Percentiles rank a stretch among this genome's conserved stretches.
phyloP scores from a whole-genome alignment of 2,888 invertebrate genomes.

The Nezara viridula region DNA sequence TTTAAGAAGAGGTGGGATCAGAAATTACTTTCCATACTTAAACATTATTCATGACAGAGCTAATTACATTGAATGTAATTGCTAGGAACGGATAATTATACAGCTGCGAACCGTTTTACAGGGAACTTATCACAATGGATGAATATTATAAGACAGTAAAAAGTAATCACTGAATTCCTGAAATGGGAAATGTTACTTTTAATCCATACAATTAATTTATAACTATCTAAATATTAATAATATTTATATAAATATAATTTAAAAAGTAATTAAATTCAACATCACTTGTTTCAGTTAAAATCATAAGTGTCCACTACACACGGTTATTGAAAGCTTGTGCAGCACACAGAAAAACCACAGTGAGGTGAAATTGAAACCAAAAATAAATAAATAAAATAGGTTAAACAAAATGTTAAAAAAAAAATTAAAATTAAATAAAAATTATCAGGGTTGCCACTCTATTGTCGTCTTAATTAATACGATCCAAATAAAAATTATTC shows the following conservation, averaged over 20 bases:
- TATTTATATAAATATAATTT: not conserved
- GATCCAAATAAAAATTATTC: not conserved
- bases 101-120: not conserved
- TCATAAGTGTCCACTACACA: conserved; percentile 39
- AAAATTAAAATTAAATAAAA: conserved; percentile 41
- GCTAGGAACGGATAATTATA: not conserved
- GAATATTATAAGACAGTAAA: not conserved
- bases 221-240: not conserved
- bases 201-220: not conserved
- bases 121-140: not conserved
- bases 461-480: not conserved
- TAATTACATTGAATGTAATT: conserved; percentile 12
- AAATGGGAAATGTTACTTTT: not conserved
- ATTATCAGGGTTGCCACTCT: conserved; percentile 50
- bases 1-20: not conserved
- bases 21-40: conserved; percentile 20
- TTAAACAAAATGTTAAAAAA: conserved; percentile 35
- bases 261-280: not conserved
- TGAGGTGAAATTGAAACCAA: conserved; percentile 52
- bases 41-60: conserved; percentile 6
- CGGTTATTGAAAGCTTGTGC: conserved; percentile 55
- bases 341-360: conserved; percentile 59
- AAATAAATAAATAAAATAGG: conserved; percentile 45
- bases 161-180: conserved; percentile 2
- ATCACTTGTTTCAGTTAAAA: not conserved